These are phyloP conservation scores for Watsonalla cultraria DNA, from an alignment of 2,888 invertebrate species.

Conservation along the genomic window DNA sequence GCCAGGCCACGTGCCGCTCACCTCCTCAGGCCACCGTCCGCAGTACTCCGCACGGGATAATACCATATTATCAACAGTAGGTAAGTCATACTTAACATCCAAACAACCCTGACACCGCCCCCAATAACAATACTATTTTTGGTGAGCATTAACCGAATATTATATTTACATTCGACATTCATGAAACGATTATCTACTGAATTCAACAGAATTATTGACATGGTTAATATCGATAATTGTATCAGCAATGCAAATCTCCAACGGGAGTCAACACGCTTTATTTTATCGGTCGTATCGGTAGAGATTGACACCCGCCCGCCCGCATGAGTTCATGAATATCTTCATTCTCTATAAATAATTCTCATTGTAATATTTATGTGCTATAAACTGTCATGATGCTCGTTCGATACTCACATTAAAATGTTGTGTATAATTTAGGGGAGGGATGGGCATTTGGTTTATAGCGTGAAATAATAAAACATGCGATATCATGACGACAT, in stretches of 20 bases:
- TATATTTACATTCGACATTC: too few relatives aligned
- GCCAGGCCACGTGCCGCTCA: too few relatives aligned
- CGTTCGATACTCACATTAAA: constrained; percentile 55
- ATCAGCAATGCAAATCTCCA: constrained; percentile 20
- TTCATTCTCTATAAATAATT: constrained; percentile 48
- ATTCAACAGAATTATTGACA: background rate
- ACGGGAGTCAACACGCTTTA: constrained; percentile 22
- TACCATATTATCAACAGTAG: too few relatives aligned
- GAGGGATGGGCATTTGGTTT: constrained; percentile 44
- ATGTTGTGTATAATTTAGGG: constrained; percentile 58
- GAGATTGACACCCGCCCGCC: constrained; percentile 47
- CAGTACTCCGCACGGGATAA: too few relatives aligned
- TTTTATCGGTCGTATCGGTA: constrained; percentile 29
- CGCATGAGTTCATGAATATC: constrained; percentile 51
- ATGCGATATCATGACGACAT: constrained; percentile 63
- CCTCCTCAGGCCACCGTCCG: too few relatives aligned
- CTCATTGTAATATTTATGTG: constrained; percentile 56
- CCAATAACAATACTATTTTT: too few relatives aligned
- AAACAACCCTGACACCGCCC: too few relatives aligned
- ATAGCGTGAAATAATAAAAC: constrained; percentile 71
- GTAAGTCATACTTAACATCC: too few relatives aligned
- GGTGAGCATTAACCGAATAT: too few relatives aligned
- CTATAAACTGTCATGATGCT: constrained; percentile 51
- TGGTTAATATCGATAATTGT: constrained; percentile 7
- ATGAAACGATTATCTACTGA: too few relatives aligned